These are phyloP conservation scores for Euphydryas editha DNA, from an alignment of 2,888 invertebrate genomes.

Conservation along the genomic window DNA sequence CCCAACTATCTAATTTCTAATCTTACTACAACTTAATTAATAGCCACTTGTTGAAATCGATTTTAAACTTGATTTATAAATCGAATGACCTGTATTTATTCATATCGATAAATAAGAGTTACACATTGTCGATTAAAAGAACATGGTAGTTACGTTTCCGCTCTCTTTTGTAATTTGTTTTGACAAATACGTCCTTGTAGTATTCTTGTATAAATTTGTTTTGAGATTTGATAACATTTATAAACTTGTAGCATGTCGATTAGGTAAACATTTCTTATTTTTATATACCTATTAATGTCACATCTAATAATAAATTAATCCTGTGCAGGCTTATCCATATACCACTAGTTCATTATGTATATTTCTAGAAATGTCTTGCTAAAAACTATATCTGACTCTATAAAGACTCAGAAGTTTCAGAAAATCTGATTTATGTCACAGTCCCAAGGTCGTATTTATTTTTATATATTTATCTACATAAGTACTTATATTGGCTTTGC, in stretches of 20 bases:
- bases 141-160: conserved; percentile 53
- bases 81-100: conserved; percentile 79
- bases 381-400: no score
- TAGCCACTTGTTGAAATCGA: conserved; percentile 83
- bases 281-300: neutral
- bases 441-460: no score
- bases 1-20: conserved; percentile 80
- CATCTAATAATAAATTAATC: neutral
- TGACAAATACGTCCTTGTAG: conserved; percentile 49
- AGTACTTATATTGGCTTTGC: no score
- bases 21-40: conserved; percentile 83
- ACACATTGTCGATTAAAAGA: conserved; percentile 63
- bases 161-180: conserved; percentile 58
- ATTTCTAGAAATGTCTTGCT: no score
- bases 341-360: no score
- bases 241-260: neutral
- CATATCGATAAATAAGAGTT: conserved; percentile 60
- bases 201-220: conserved; percentile 35
- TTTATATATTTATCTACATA: no score
- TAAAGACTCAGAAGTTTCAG: no score
- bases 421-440: no score
- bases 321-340: neutral
- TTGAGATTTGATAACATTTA: conserved; percentile 11
- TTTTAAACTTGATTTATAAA: conserved; percentile 81
- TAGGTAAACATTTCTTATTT: neutral